Conservation (phyloP, 1,140 invertebrate genomes). For the Ganaspis sp. region DNA sequence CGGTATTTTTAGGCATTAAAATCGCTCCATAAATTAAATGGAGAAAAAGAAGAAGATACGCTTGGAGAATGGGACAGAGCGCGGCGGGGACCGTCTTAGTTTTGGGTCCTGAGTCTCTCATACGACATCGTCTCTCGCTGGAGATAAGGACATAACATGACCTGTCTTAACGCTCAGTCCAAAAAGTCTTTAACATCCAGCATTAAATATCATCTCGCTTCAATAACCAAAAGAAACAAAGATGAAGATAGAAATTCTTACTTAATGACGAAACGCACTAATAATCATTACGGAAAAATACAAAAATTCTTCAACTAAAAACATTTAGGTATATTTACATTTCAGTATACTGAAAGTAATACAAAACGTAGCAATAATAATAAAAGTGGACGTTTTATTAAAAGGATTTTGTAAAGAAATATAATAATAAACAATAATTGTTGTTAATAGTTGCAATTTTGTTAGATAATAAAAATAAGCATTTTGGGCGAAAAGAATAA, state of each 20-base stretch:
- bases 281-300: not conserved
- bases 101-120: conserved; percentile 56
- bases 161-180: conserved; percentile 69
- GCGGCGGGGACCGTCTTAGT: conserved; percentile 57
- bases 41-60: conserved; percentile 66
- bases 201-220: conserved; percentile 52
- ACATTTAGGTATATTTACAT: too few relatives aligned
- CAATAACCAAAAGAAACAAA: not conserved
- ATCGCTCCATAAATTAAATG: conserved; percentile 72
- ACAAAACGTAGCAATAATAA: too few relatives aligned
- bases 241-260: not conserved
- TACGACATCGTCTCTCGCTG: conserved; percentile 54
- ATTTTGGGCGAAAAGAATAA: too few relatives aligned
- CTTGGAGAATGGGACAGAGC: conserved; percentile 58
- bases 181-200: conserved; percentile 58
- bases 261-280: not conserved
- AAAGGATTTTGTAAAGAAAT: too few relatives aligned
- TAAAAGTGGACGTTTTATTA: too few relatives aligned
- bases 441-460: too few relatives aligned
- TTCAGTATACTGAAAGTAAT: too few relatives aligned
- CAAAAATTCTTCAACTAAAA: not conserved
- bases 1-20: conserved; percentile 72
- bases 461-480: too few relatives aligned
- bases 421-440: too few relatives aligned
- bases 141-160: conserved; percentile 71